Percentiles rank a stretch among this genome's conserved stretches.
phyloP scores from a whole-genome alignment of 1,140 invertebrate species.

The Pseudomyrmex pallidus region DNA sequence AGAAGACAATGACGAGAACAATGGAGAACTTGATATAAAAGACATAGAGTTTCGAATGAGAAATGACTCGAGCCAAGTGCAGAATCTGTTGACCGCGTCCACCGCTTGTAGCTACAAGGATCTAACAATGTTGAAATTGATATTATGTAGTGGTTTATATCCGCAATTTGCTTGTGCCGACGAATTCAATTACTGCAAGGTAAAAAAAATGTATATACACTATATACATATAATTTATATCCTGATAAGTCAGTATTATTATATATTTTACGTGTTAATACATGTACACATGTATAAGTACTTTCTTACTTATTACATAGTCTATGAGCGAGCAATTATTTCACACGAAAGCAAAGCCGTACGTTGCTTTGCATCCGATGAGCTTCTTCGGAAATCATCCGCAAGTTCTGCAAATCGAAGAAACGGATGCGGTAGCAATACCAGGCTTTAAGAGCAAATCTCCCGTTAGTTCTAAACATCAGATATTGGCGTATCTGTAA shows the following conservation, averaged over 20 bases:
- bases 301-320: slow-evolving; percentile 80
- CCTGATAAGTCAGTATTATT: neutral
- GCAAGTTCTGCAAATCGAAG: slow-evolving; percentile 91
- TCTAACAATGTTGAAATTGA: slow-evolving; percentile 94
- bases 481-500: slow-evolving; percentile 95
- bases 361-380: slow-evolving; percentile 95
- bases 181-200: slow-evolving; percentile 97
- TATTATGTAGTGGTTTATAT: slow-evolving; percentile 96
- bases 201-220: slow-evolving; percentile 73
- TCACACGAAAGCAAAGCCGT: slow-evolving; percentile 96
- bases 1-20: slow-evolving; percentile 87
- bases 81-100: slow-evolving; percentile 89
- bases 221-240: neutral
- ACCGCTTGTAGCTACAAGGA: slow-evolving; percentile 92
- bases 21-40: slow-evolving; percentile 91
- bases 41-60: slow-evolving; percentile 96
- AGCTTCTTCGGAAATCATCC: slow-evolving; percentile 94
- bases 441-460: slow-evolving; percentile 89
- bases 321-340: slow-evolving; percentile 95
- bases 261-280: slow-evolving; percentile 43
- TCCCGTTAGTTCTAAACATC: slow-evolving; percentile 93
- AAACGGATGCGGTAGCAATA: slow-evolving; percentile 89
- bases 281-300: slow-evolving; percentile 45
- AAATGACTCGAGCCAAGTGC: slow-evolving; percentile 89
- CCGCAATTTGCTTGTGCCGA: slow-evolving; percentile 97